These are phyloP conservation scores for Ditylenchus dipsaci DNA, from an alignment of 1,140 invertebrate genomes.

Conservation along the genomic window DNA sequence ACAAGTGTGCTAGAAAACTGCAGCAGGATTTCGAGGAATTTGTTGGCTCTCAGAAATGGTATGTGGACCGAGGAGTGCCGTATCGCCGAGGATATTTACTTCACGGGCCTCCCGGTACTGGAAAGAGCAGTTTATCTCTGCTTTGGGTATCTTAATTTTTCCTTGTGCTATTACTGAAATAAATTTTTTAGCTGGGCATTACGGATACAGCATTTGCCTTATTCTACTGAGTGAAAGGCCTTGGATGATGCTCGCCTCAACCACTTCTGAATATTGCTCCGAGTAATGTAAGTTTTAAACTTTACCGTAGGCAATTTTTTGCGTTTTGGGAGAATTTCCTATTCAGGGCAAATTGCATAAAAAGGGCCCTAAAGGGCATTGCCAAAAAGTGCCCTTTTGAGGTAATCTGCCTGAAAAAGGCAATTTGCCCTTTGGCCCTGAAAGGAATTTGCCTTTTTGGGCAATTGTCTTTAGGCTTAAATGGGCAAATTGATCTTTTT, in stretches of 20 bases:
- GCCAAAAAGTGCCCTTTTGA: not conserved
- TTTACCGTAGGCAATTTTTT: not conserved
- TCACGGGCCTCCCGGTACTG: constrained; percentile 84
- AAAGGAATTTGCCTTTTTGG: not conserved
- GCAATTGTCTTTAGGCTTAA: too few species aligned
- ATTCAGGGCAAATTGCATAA: not conserved
- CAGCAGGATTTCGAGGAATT: constrained; percentile 81
- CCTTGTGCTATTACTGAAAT: too few species aligned
- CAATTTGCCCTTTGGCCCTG: too few species aligned
- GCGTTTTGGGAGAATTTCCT: not conserved
- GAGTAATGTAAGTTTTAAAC: constrained; percentile 60
- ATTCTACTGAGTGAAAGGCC: constrained; percentile 88
- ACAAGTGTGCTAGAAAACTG: constrained; percentile 61
- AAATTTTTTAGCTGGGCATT: constrained; percentile 73
- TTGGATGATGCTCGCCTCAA: constrained; percentile 91
- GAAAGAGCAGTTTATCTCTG: constrained; percentile 59
- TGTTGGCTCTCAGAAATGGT: constrained; percentile 83
- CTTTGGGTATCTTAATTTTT: not conserved
- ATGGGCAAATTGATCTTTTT: too few species aligned
- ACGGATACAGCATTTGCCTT: constrained; percentile 92
- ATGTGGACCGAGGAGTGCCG: constrained; percentile 65
- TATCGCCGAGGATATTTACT: constrained; percentile 78
- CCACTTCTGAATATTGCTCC: constrained; percentile 85
- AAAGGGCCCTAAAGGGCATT: too few species aligned
- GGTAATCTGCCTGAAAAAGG: too few species aligned